phyloP scores from a whole-genome alignment of 2,888 invertebrate genomes.

The Erebia epiphron region DNA sequence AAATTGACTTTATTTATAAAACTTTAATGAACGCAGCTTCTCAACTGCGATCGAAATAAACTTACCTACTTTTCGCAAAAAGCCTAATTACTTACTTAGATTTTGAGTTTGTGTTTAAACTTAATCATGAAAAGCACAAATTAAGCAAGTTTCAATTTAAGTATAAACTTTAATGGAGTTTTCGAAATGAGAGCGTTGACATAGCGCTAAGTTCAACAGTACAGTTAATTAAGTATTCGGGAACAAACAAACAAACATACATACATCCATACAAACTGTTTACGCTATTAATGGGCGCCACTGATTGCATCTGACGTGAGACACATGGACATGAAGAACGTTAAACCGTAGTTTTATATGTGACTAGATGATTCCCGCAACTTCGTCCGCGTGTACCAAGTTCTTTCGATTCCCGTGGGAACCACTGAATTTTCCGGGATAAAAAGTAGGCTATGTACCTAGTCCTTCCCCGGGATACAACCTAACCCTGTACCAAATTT shows the following conservation, averaged over 20 bases:
- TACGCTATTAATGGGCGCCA: conserved; percentile 15
- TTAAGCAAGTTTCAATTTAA: conserved; percentile 4
- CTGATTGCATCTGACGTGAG: conserved; percentile 24
- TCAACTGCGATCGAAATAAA: no score
- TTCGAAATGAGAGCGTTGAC: conserved; percentile 4
- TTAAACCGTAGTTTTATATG: not conserved
- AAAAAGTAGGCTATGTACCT: no score
- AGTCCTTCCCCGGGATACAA: no score
- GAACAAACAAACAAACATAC: conserved; percentile 23
- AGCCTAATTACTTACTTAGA: no score
- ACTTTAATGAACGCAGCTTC: no score
- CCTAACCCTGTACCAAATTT: no score
- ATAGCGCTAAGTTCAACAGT: conserved; percentile 18
- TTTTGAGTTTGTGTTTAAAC: not conserved
- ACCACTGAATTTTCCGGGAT: no score
- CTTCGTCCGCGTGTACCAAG: no score
- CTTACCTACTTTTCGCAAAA: no score
- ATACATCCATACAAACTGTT: conserved; percentile 25
- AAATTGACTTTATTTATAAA: no score
- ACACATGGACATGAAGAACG: not conserved
- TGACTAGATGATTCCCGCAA: no score
- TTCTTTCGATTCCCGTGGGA: no score
- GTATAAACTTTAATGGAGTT: conserved; percentile 1
- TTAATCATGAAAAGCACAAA: not conserved
- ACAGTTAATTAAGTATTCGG: conserved; percentile 24